Base-by-base conservation (phyloP, 2,797 vertebrate species). In the Enteromius paludinosus region DNA sequence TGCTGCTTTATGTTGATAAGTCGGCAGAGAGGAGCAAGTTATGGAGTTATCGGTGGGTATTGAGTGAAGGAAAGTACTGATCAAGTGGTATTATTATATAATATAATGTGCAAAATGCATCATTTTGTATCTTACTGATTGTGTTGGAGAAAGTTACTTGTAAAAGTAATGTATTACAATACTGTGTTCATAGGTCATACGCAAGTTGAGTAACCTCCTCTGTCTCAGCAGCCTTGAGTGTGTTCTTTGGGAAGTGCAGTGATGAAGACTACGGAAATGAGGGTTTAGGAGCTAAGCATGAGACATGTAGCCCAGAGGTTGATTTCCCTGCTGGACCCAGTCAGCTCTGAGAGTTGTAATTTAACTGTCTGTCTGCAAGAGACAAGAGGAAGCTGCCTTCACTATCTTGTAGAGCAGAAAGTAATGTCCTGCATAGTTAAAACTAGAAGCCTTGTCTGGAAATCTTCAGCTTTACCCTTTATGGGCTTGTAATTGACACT, bases 341-440 rank as follows among this genome's bases (percentile, higher is more conserved):
- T 25, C 52, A 56, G 30, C 49, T 61, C 28, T 25, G 47, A 45
- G 11, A 33, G 47, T 38, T 28, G 64, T 38, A 25, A 76, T 68
- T 56, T 78, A 81, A 69, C 86, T 85, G 61, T 56, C 28, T 84
- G 71, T 18, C 66, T 2, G 78, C 78, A 59, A 35, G 41, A 49
- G 38, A 76, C 85, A 82, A 75, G 85, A 79, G 14, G 61, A 87
- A 66, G 64, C 25, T 47, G 35, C 23, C 65, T 69, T 28, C 2
- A 2, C 65, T 84, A 52, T 84, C 41, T 77, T 38, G 33, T 68
- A 62, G 35, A 47, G 17, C 49, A 41, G 30, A 66, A 65, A n/a
- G 30, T 47, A 54, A 30, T 12, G 4, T 61, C 43, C 9, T 49
- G 12, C 43, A 20, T 45, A 14, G 45, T 25, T 54, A 41, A 65